Base-by-base conservation (phyloP, 2,888 invertebrate genomes). In the Spodoptera littoralis region DNA sequence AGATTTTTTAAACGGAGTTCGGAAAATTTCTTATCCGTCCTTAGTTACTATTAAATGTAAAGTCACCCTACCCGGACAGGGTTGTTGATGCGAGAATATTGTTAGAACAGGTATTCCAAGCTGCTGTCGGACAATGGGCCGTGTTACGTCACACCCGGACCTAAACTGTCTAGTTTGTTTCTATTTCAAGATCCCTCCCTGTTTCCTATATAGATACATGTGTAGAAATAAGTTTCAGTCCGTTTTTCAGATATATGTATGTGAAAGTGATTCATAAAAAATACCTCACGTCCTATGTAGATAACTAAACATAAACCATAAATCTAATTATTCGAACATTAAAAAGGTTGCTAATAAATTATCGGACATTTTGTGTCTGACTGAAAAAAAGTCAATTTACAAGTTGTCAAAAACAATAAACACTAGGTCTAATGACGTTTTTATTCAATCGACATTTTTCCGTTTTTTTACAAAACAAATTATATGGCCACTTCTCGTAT, bases 11-110 rank as follows among this genome's bases (percentile, higher is more conserved):
- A 18, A 18, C 18, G 1, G 5, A 27, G 3, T 5, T 27, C 5
- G 27, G 5, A 27, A 27, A 3, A 27, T 27, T 27, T 27, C 27
- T 1, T 8, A 36, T 30, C 4, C 36, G 45, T 65, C 24, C 30
- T 43, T 60, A 59, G 12, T 22, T 1, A 9, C 13, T 18, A 45
- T 8, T 27, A 27, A 24, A 42, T 30, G 8, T 18, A 46, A 56
- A 48, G 72, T 56, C 11, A 9, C 44, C 59, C 71, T 70, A 65
- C n/a, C 9, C 9, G 48, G 48, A 49, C 44, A 49, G 11, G 18
- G 22, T 53, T 46, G 22, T 27, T 56, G 59, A 71, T 56, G 58
- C 66, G 72, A 48, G 52, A 65, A 71, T 65, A 60, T 65, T 71
- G 52, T 59, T 46, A 64, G 65, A 48, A 52, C 56, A 30, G 52